A percentile compares a stretch with the other conserved stretches of the same genome.
Evolutionary conservation across 2,888 invertebrate species (phyloP).

Genomic region (Dolomedes plantarius): DNA sequence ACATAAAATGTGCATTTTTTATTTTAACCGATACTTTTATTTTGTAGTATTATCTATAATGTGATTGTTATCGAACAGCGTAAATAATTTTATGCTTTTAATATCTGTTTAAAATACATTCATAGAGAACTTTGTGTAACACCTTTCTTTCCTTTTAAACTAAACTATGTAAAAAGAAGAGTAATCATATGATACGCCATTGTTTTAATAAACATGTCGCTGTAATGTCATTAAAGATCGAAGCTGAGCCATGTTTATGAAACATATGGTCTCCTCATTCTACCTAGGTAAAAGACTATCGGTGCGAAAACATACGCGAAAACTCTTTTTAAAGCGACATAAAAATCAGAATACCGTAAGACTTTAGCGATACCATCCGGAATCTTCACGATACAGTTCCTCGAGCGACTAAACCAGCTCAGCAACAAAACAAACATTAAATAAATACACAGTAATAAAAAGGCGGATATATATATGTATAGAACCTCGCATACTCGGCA

Average conservation of each 20-base stretch:
- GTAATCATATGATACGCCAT: no score
- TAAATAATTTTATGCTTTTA: no score
- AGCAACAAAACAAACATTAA: conserved; percentile 8
- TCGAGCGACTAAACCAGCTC: conserved; percentile 2
- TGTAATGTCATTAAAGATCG: no score
- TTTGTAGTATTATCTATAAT: no score
- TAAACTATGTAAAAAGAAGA: no score
- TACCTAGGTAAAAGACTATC: conserved; percentile 3
- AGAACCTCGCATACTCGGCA: not conserved
- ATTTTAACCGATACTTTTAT: no score
- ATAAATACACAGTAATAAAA: not conserved
- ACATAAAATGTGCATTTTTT: no score
- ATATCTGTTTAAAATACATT: no score
- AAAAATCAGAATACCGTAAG: conserved; percentile 25
- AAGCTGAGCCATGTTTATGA: not conserved
- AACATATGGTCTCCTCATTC: conserved; percentile 5
- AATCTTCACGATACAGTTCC: not conserved
- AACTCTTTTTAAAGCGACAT: conserved; percentile 21
- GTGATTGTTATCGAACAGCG: no score
- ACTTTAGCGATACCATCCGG: conserved; percentile 1
- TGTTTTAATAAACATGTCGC: no score
- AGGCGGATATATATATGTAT: not conserved
- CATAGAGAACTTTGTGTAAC: no score
- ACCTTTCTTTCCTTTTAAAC: no score
- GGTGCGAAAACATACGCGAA: conserved; percentile 10